These are phyloP conservation scores for Puma concolor DNA, from an alignment of 2,113 vertebrate genomes.

Conservation along the genomic window DNA sequence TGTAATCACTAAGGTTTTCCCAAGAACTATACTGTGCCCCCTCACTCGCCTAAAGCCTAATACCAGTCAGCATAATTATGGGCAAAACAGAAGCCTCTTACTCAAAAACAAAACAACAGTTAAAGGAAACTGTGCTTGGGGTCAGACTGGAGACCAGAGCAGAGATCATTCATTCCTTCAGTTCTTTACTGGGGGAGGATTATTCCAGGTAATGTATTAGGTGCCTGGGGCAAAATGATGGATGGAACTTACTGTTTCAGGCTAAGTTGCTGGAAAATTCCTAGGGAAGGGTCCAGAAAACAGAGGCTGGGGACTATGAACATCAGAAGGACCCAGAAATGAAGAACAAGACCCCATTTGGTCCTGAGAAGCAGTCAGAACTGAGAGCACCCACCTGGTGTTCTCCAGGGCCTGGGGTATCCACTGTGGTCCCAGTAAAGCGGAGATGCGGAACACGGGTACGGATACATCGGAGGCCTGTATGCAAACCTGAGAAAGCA, in stretches of 20 bases:
- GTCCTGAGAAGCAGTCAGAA: background rate
- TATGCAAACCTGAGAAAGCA: background rate
- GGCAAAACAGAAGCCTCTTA: background rate
- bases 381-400: background rate
- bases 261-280: background rate
- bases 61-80: background rate
- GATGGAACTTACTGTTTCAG: background rate
- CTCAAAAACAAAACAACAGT: no score
- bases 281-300: background rate
- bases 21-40: background rate
- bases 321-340: background rate
- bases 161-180: background rate
- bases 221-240: background rate
- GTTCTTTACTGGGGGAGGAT: background rate
- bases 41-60: background rate
- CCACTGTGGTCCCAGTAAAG: background rate
- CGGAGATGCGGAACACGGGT: background rate
- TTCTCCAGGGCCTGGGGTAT: background rate
- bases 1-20: background rate
- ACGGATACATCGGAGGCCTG: rapidly evolving
- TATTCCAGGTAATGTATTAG: background rate
- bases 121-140: background rate
- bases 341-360: background rate
- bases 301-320: background rate
- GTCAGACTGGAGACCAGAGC: background rate